phyloP scores from a whole-genome alignment of 2,113 vertebrate species.

The Catharus bicknelli region DNA sequence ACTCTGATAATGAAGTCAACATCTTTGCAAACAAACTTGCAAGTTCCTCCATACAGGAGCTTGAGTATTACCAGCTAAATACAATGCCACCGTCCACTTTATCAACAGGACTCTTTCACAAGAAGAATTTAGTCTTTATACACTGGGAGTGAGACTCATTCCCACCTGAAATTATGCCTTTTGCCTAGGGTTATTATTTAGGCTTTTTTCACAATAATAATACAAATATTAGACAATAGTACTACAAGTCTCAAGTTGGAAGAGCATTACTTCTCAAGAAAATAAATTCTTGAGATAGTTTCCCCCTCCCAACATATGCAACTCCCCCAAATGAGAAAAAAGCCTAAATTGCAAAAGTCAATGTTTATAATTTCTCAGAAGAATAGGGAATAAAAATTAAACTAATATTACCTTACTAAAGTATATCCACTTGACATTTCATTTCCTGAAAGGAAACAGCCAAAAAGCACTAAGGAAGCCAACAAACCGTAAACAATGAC shows the following conservation, averaged over 20 bases:
- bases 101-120: background rate
- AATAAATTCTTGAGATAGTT: background rate
- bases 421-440: background rate
- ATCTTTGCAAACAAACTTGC: background rate
- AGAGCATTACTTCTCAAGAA: background rate
- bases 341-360: background rate
- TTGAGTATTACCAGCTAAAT: background rate
- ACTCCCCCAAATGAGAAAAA: background rate
- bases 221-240: background rate
- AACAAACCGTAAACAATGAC: constrained; percentile 47
- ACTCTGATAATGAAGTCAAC: background rate
- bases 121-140: background rate
- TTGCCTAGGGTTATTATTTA: background rate
- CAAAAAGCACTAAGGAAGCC: constrained; percentile 34
- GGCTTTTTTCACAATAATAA: background rate
- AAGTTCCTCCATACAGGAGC: background rate
- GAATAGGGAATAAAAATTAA: background rate
- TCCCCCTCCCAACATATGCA: background rate
- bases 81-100: background rate
- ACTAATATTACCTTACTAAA: background rate
- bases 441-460: constrained; percentile 21
- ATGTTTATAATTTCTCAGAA: background rate
- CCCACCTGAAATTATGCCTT: background rate
- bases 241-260: background rate
- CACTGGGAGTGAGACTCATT: background rate